Evolutionary conservation across 2,888 invertebrate species (phyloP).

Genomic region (Sinohyriopsis cumingii): DNA sequence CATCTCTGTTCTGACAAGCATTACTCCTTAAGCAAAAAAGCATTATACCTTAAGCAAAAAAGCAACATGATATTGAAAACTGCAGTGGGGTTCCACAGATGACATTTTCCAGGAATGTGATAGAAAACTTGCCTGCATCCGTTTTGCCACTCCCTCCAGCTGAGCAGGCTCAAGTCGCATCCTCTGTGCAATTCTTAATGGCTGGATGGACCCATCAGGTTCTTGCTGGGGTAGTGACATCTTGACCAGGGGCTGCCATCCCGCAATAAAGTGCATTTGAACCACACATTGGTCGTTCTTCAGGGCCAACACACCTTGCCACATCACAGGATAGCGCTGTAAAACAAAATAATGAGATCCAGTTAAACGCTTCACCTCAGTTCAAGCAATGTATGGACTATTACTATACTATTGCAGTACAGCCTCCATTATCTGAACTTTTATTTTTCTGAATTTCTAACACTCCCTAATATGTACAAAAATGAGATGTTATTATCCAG

Average conservation of each 20-base stretch:
- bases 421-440: too few species aligned
- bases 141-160: constrained; percentile 94
- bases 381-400: too few species aligned
- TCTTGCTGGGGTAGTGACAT: constrained; percentile 82
- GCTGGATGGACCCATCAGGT: constrained; percentile 55
- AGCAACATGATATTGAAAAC: too few species aligned
- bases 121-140: constrained; percentile 82
- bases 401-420: too few species aligned
- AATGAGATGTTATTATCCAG: too few species aligned
- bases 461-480: too few species aligned
- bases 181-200: constrained; percentile 92
- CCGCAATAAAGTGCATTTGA: constrained; percentile 98
- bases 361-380: neutral
- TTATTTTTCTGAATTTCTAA: too few species aligned
- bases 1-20: too few species aligned
- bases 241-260: constrained; percentile 90
- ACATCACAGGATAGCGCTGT: constrained; percentile 95
- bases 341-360: constrained; percentile 37
- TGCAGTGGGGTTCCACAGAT: too few species aligned
- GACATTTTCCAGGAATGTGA: too few species aligned
- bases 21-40: too few species aligned
- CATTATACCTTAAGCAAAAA: too few species aligned
- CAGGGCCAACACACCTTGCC: constrained; percentile 95
- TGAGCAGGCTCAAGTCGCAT: constrained; percentile 97
- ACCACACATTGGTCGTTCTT: constrained; percentile 98